Evolutionary conservation across 2,113 vertebrate species (phyloP).

Genomic region (Coptodon bakossiorum): DNA sequence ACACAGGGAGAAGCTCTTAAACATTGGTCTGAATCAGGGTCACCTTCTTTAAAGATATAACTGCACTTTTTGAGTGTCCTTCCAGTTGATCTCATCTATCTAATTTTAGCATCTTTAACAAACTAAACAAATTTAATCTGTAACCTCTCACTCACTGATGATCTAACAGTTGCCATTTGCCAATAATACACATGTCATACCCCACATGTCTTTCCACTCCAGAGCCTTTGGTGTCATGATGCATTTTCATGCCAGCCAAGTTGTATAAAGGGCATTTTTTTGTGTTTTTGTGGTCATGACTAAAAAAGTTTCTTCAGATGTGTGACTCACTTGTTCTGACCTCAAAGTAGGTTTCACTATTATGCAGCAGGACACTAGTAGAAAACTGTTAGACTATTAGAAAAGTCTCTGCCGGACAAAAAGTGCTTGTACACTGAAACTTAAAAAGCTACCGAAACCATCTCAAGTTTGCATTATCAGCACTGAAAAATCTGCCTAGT

Average conservation of each 20-base stretch:
- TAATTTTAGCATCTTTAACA: neutral
- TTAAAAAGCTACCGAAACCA: neutral
- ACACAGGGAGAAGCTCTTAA: neutral
- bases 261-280: neutral
- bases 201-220: neutral
- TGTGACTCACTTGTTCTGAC: neutral
- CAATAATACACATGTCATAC: neutral
- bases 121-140: neutral
- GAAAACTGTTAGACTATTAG: neutral
- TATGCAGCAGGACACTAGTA: slow-evolving; percentile 7
- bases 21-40: fast-evolving
- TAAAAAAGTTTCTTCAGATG: neutral
- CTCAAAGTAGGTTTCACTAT: neutral
- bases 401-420: neutral
- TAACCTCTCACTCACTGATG: neutral
- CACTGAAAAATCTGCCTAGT: neutral
- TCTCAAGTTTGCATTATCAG: neutral
- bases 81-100: neutral
- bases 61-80: neutral
- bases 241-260: neutral
- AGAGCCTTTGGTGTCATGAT: neutral
- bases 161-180: neutral
- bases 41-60: neutral
- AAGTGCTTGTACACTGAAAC: slow-evolving; percentile 8
- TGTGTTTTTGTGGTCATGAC: neutral